phyloP scores from a whole-genome alignment of 2,797 vertebrate genomes.

The Borostomias antarcticus region DNA sequence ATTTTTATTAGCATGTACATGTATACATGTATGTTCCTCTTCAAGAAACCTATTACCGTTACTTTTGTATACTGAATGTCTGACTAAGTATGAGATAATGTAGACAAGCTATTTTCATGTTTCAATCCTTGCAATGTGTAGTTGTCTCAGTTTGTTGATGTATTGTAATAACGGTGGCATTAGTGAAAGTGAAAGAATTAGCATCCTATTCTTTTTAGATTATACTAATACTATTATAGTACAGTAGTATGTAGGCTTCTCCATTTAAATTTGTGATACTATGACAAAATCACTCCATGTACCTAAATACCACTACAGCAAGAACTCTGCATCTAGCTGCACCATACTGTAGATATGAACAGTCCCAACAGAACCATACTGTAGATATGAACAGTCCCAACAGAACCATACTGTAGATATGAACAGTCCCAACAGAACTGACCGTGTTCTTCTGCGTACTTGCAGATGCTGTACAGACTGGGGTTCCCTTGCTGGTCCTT shows the following conservation, averaged over 20 bases:
- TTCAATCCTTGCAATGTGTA: too few species aligned
- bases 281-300: neutral
- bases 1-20: neutral
- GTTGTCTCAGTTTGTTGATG: too few species aligned
- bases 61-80: neutral
- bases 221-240: too few species aligned
- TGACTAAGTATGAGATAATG: neutral
- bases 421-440: too few species aligned
- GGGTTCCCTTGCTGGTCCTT: neutral
- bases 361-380: neutral
- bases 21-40: neutral
- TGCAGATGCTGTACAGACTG: neutral
- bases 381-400: too few species aligned
- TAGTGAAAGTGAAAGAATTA: too few species aligned
- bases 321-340: neutral
- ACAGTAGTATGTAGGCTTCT: neutral
- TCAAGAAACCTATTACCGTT: neutral
- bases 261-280: neutral
- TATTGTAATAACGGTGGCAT: too few species aligned
- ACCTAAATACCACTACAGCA: neutral
- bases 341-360: too few species aligned
- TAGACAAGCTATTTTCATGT: too few species aligned
- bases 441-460: neutral
- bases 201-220: too few species aligned
- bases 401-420: too few species aligned